Percentiles rank a stretch among this genome's conserved stretches.
Evolutionary conservation across 2,113 vertebrate genomes (phyloP).

Genomic region (Spea multiplicata): DNA sequence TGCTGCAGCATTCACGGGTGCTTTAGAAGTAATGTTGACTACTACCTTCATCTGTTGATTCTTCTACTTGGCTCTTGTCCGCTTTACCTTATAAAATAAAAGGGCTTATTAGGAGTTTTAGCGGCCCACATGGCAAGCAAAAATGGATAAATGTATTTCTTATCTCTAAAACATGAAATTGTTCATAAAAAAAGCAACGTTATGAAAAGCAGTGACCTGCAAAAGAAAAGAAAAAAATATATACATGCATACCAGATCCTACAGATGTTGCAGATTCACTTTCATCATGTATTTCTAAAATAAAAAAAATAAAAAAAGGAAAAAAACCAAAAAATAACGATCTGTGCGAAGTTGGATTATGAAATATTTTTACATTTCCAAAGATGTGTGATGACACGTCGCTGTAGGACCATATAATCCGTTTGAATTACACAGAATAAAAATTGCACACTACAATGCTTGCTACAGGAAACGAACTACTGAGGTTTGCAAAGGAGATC

Average conservation of each 20-base stretch:
- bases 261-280: constrained; percentile 54
- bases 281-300: constrained; percentile 64
- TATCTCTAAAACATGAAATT: neutral
- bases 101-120: neutral
- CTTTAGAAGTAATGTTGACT: neutral
- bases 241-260: constrained; percentile 45
- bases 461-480: too few species aligned
- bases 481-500: too few species aligned
- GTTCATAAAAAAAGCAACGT: neutral
- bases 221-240: neutral
- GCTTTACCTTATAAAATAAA: constrained; percentile 56
- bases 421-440: too few species aligned
- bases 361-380: too few species aligned
- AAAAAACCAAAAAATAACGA: too few species aligned
- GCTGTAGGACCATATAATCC: too few species aligned
- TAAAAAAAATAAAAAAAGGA: neutral
- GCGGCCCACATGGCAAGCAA: too few species aligned
- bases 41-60: constrained; percentile 58
- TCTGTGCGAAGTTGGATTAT: too few species aligned
- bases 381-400: too few species aligned
- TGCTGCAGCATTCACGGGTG: neutral
- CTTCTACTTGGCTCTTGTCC: constrained; percentile 59
- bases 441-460: too few species aligned
- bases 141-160: neutral
- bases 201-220: neutral